These are phyloP conservation scores for Catharus fuscescens DNA, from an alignment of 2,113 vertebrate genomes.

Conservation along the genomic window DNA sequence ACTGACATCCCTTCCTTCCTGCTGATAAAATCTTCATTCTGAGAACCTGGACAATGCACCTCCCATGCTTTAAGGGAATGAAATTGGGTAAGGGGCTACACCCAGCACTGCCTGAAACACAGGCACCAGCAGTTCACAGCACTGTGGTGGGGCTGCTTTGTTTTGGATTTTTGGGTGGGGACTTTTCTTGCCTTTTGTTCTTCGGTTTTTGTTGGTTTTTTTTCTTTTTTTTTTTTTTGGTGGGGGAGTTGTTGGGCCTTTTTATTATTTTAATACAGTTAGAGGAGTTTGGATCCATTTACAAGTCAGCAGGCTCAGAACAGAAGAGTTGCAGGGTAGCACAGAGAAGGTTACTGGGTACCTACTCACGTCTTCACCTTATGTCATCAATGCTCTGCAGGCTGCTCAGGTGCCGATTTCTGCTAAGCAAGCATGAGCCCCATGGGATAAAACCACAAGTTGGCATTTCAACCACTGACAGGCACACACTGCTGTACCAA, in stretches of 20 bases:
- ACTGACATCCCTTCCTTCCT: background rate
- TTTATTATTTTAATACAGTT: background rate
- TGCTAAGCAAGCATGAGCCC: background rate
- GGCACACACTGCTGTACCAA: background rate
- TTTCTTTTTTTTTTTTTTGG: too few species aligned
- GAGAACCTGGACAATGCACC: background rate
- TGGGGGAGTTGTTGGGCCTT: background rate
- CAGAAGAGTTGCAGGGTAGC: background rate
- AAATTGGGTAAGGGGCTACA: background rate
- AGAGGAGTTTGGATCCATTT: background rate
- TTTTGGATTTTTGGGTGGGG: background rate
- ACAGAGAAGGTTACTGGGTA: background rate
- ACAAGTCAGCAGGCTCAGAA: background rate
- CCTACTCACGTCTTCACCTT: background rate
- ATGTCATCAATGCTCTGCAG: background rate
- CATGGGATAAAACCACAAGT: background rate
- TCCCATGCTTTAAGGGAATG: rapidly evolving
- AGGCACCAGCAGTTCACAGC: rapidly evolving
- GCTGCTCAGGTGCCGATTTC: background rate
- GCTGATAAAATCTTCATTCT: background rate
- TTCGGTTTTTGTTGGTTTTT: too few species aligned
- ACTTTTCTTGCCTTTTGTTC: background rate
- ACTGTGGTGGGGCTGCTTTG: too few species aligned
- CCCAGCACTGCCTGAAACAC: background rate
- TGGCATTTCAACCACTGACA: background rate